Conservation (phyloP, 2,113 vertebrate genomes). For the Megalops atlanticus region DNA sequence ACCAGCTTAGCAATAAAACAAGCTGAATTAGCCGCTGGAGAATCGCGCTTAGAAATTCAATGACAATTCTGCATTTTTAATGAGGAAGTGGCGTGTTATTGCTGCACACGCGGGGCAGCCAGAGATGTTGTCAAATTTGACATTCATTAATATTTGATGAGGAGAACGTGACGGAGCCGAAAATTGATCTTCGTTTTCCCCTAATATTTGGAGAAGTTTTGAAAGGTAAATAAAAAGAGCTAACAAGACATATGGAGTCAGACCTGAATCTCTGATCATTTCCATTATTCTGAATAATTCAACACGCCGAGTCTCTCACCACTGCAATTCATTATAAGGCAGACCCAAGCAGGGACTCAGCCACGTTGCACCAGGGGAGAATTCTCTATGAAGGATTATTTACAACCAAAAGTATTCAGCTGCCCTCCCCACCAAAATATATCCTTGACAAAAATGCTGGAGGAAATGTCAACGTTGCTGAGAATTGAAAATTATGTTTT, state of each 20-base stretch:
- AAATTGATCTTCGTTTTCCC: conserved; percentile 81
- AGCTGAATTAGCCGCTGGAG: conserved; percentile 76
- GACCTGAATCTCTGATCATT: conserved; percentile 71
- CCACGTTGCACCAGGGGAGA: conserved; percentile 76
- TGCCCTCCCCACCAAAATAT: conserved; percentile 58
- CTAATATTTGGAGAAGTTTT: conserved; percentile 78
- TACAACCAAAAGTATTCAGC: conserved; percentile 76
- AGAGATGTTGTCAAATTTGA: conserved; percentile 79
- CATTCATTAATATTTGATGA: conserved; percentile 82
- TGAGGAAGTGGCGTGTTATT: conserved; percentile 78
- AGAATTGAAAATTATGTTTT: conserved; percentile 32
- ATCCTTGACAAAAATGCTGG: conserved; percentile 55
- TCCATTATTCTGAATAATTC: conserved; percentile 79
- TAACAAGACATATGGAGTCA: conserved; percentile 76
- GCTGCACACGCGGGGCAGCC: conserved; percentile 63
- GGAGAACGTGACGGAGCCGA: conserved; percentile 72
- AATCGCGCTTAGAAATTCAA: conserved; percentile 81
- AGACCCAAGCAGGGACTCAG: conserved; percentile 75
- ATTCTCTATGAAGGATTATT: conserved; percentile 84
- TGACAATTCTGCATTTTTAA: conserved; percentile 85
- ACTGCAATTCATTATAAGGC: conserved; percentile 82
- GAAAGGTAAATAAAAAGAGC: conserved; percentile 81
- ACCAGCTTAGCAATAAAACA: conserved; percentile 82
- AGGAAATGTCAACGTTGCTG: conserved; percentile 70
- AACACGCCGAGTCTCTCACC: conserved; percentile 65